Percentiles rank a stretch among this genome's conserved stretches.
Conservation (phyloP, 1,140 invertebrate species). For the Dendroctonus valens region DNA sequence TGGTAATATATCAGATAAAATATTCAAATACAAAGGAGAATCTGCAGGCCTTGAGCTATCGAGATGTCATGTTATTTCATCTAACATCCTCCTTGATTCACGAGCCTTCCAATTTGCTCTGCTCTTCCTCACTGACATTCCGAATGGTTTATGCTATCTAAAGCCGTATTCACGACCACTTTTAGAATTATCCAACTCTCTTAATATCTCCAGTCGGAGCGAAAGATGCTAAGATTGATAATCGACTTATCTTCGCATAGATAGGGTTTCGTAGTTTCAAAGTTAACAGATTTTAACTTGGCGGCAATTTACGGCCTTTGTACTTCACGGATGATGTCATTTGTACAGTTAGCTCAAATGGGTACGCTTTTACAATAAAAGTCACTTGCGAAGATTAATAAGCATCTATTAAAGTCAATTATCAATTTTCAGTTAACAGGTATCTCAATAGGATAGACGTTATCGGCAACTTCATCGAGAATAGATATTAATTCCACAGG, state of each 20-base stretch:
- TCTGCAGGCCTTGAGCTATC: no score
- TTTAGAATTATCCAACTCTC: neutral
- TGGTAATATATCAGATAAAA: no score
- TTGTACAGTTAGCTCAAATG: slow-evolving; percentile 6
- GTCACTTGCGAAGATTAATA: neutral
- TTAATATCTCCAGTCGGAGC: slow-evolving; percentile 4
- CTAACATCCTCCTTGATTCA: no score
- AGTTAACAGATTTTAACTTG: slow-evolving; percentile 18
- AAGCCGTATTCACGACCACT: slow-evolving; percentile 8
- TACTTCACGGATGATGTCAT: slow-evolving; percentile 11
- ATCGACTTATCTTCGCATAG: slow-evolving; percentile 12
- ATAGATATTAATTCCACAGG: no score
- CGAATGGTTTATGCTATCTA: slow-evolving; percentile 4
- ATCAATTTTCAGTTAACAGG: no score
- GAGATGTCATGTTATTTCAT: no score
- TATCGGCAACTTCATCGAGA: no score
- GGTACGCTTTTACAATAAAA: neutral
- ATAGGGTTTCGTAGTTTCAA: slow-evolving; percentile 15
- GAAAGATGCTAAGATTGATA: slow-evolving; percentile 7
- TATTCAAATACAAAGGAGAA: no score
- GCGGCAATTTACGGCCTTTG: slow-evolving; percentile 12
- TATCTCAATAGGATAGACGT: no score
- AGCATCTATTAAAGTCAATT: neutral
- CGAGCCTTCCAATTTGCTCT: slow-evolving; percentile 1
- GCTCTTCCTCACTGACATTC: slow-evolving; percentile 8